Evolutionary conservation across 2,888 invertebrate species (phyloP), one percentile per base, ranked within the genome.

Genomic region (Eupeodes luniger): DNA sequence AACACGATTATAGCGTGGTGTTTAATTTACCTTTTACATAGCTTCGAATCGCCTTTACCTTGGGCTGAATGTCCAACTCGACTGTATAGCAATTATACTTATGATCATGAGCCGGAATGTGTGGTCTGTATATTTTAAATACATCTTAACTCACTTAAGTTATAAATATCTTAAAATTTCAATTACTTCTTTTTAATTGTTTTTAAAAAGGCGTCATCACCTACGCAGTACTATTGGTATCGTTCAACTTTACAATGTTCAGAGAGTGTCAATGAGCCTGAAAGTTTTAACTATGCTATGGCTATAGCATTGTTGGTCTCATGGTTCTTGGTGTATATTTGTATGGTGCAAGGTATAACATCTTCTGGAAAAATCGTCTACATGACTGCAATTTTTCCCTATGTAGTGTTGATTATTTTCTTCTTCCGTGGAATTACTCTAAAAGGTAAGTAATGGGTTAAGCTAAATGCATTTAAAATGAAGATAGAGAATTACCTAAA

Each of bases 1-100:
- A 99, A 99, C 94, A 98, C 98, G 85, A 99, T 99, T 91, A 98
- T 99, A 90, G 98, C 98, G 85, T 99, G 99, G 99, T 98, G 98
- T 93, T 95, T 99, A 92, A 98, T 98, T 94, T 99, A 98, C 94
- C 96, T 98, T 92, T 96, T 97, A 90, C 97, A 97, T 95, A 98
- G 98, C 93, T 98, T 98, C 94, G 98, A 98, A 92, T 96, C 97
- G 0, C 96, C 98, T 91, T 93, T 98, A 91, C 98, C 98, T 9
- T 99, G 98, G 98, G 95, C 98, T 0, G 96, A 97, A 85, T 98
- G 98, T 93, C 98, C 98, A 2, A 97, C 96, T 92, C 95, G 96
- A 85, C 96, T 97, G 91, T 97, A 97, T 92, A 94, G 94, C 81
- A 97, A 97, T 92, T 96, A 96, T 85, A 97, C 97, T 1, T 97